Evolutionary conservation across 1,140 invertebrate genomes (phyloP).

Genomic region (Plodia interpunctella): DNA sequence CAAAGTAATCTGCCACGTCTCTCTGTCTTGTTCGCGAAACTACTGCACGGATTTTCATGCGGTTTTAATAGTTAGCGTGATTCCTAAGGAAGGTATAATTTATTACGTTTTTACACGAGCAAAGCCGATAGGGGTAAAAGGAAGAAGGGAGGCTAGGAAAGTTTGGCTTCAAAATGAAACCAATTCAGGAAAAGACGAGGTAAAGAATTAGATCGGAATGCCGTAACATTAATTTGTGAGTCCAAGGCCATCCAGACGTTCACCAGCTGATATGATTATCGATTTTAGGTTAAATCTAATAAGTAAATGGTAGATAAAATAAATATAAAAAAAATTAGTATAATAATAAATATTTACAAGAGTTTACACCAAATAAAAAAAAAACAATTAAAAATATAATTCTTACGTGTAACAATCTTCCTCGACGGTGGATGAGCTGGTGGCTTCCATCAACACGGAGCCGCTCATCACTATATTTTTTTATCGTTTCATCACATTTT

Average conservation of each 20-base stretch:
- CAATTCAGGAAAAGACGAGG: too few relatives aligned
- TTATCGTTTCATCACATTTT: slow-evolving; percentile 1
- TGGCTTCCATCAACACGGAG: slow-evolving; percentile 42
- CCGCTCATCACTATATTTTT: slow-evolving; percentile 39
- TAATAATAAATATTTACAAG: neutral
- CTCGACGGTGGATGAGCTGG: slow-evolving; percentile 39
- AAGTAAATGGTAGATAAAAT: too few relatives aligned
- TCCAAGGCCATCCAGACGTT: slow-evolving; percentile 35
- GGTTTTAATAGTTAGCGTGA: too few relatives aligned
- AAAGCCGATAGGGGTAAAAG: too few relatives aligned
- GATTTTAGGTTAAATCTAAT: slow-evolving; percentile 29
- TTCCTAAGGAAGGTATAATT: too few relatives aligned
- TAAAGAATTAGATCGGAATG: neutral
- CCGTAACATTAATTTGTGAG: neutral
- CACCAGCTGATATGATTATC: slow-evolving; percentile 39
- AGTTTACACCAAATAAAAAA: slow-evolving; percentile 11
- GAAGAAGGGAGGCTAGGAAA: too few relatives aligned
- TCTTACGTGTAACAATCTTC: slow-evolving; percentile 63
- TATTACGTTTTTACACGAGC: too few relatives aligned
- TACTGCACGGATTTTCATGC: too few relatives aligned
- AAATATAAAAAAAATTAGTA: neutral
- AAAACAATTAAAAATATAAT: slow-evolving; percentile 1
- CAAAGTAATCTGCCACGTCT: too few relatives aligned
- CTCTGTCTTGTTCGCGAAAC: too few relatives aligned
- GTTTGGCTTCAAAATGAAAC: too few relatives aligned